Evolutionary conservation across 2,113 vertebrate genomes (phyloP).

Genomic region (Rhea pennata): DNA sequence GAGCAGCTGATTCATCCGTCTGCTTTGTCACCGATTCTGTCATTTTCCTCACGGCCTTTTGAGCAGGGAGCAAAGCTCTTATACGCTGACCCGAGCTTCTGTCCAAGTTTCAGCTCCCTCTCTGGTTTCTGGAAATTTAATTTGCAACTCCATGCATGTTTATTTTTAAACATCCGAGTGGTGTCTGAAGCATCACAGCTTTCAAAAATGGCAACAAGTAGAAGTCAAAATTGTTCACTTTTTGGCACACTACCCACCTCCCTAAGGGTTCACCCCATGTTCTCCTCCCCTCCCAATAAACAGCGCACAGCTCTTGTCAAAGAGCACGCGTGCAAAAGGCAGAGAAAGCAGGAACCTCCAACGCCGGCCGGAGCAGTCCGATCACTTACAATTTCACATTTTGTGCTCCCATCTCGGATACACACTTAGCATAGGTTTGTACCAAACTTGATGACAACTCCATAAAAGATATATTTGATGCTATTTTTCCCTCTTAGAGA

Average conservation of each 20-base stretch:
- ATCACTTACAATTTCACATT: background rate
- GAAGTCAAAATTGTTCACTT: background rate
- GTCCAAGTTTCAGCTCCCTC: background rate
- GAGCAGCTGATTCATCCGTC: background rate
- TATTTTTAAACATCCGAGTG: background rate
- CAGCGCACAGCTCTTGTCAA: fast-evolving
- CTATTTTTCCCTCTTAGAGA: background rate
- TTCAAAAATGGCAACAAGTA: background rate
- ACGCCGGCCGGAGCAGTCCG: background rate
- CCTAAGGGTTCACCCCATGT: background rate
- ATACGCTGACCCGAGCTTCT: background rate
- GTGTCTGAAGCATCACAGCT: background rate
- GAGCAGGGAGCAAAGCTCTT: background rate
- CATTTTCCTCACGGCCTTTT: background rate
- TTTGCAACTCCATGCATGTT: background rate
- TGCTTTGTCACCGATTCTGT: background rate
- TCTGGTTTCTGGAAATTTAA: background rate
- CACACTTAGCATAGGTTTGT: background rate
- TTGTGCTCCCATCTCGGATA: background rate
- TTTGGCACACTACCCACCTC: background rate
- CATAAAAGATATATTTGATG: fast-evolving
- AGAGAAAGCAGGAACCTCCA: background rate
- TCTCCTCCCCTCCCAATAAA: background rate
- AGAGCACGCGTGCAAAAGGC: background rate
- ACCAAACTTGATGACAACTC: background rate